These are phyloP conservation scores for Drosophila fuyamai DNA, from an alignment of 1,140 invertebrate species.

Conservation along the genomic window DNA sequence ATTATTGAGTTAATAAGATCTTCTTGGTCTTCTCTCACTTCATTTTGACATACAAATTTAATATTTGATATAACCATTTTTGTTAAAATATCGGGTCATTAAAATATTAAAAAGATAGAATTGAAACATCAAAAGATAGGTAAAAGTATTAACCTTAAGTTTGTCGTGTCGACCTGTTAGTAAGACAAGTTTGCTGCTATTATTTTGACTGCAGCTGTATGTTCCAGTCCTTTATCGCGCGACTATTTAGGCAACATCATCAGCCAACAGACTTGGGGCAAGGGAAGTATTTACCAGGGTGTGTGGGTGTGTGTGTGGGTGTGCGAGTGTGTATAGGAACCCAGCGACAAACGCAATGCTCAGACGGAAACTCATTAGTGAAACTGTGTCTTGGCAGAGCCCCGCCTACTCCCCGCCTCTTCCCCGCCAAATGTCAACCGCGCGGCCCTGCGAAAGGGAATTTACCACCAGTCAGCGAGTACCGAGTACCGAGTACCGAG, in stretches of 20 bases:
- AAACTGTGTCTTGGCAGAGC: slow-evolving; percentile 69
- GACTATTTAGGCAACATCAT: slow-evolving; percentile 64
- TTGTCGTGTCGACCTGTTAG: neutral
- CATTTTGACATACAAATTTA: too few relatives aligned
- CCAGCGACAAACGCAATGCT: slow-evolving; percentile 20
- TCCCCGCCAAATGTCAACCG: neutral
- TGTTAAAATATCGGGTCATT: too few relatives aligned
- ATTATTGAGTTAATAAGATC: too few relatives aligned
- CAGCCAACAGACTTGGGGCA: slow-evolving; percentile 22
- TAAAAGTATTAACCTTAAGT: too few relatives aligned
- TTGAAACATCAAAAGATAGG: too few relatives aligned
- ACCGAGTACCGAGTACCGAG: too few relatives aligned
- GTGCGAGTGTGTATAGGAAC: slow-evolving; percentile 1
- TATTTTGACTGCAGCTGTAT: slow-evolving; percentile 8
- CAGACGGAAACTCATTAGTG: slow-evolving; percentile 80
- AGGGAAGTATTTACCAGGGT: neutral
- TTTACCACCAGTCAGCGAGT: neutral
- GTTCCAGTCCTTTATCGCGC: slow-evolving; percentile 32
- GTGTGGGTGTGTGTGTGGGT: neutral
- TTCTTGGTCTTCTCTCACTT: too few relatives aligned
- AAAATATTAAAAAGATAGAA: too few relatives aligned
- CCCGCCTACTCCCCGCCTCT: neutral
- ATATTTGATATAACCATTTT: too few relatives aligned
- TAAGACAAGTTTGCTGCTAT: neutral
- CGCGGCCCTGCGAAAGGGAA: neutral